Percentiles rank a stretch among this genome's conserved stretches.
Evolutionary conservation across 2,113 vertebrate genomes (phyloP).

Genomic region (Carollia perspicillata): DNA sequence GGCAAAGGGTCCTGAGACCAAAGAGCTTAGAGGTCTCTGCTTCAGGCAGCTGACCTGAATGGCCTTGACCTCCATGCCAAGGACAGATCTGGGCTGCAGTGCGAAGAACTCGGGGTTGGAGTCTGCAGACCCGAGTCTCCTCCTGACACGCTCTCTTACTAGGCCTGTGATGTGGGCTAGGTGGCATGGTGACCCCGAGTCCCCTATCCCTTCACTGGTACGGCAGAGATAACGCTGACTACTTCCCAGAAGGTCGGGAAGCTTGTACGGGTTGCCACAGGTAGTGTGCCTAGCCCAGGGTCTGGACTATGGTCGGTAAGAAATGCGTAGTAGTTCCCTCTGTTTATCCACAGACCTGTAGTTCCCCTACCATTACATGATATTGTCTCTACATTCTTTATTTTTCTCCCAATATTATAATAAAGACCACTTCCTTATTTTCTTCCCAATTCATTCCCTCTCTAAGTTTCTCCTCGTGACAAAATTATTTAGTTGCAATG

Average conservation of each 20-base stretch:
- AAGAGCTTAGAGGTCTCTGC: background rate
- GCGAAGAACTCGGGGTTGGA: fast-evolving
- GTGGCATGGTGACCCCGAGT: background rate
- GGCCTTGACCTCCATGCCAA: fast-evolving
- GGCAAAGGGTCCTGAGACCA: background rate
- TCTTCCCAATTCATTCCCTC: background rate
- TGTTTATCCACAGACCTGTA: background rate
- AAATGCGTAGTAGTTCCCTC: background rate
- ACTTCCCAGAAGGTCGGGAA: too few species aligned
- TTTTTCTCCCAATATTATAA: background rate
- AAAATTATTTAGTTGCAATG: background rate
- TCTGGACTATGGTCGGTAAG: background rate
- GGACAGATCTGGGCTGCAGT: fast-evolving
- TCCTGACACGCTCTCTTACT: background rate
- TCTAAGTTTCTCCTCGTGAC: background rate
- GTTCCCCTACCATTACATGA: background rate
- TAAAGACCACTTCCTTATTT: background rate
- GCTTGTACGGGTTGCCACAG: background rate
- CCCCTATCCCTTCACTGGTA: background rate
- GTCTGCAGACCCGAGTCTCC: background rate
- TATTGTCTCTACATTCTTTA: background rate
- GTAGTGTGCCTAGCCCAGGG: background rate
- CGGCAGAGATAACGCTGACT: background rate
- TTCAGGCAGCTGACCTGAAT: background rate
- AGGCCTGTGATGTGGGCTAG: background rate